phyloP scores from a whole-genome alignment of 2,888 invertebrate species.

The Cheiracanthium punctorium region DNA sequence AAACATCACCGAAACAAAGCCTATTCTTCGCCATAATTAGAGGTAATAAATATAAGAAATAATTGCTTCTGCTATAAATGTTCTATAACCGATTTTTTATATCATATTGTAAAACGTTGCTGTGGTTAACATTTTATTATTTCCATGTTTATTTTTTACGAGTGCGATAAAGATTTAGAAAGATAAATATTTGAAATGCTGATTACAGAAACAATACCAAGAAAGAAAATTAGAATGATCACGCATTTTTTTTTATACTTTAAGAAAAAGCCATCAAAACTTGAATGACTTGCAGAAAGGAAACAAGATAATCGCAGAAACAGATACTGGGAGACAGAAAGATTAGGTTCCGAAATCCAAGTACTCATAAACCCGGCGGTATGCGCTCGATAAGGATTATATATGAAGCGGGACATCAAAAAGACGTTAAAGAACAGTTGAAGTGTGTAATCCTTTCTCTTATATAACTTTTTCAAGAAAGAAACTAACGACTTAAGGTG shows the following conservation, averaged over 20 bases:
- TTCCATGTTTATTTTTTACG: background rate
- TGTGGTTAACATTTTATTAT: background rate
- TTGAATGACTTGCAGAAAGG: conserved; percentile 12
- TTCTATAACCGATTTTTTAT: no score
- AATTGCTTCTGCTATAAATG: no score
- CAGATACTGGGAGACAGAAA: conserved; percentile 15
- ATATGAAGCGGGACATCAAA: conserved; percentile 34
- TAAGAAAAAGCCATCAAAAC: background rate
- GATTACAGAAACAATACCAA: background rate
- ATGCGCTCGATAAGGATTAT: conserved; percentile 46
- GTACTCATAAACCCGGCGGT: conserved; percentile 34
- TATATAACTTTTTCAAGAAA: conserved; percentile 34
- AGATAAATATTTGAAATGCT: background rate
- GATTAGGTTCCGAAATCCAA: conserved; percentile 25
- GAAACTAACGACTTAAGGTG: conserved; percentile 4
- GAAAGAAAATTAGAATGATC: background rate
- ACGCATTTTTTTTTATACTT: background rate
- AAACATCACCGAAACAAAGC: no score
- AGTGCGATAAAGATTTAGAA: background rate
- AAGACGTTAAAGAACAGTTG: conserved; percentile 45
- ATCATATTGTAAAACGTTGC: background rate
- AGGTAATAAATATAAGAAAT: no score
- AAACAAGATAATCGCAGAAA: conserved; percentile 14
- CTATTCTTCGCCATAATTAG: no score
- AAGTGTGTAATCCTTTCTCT: conserved; percentile 27